Base-by-base conservation (phyloP, 2,797 vertebrate species). In the Petrocephalus schoutedeni region DNA sequence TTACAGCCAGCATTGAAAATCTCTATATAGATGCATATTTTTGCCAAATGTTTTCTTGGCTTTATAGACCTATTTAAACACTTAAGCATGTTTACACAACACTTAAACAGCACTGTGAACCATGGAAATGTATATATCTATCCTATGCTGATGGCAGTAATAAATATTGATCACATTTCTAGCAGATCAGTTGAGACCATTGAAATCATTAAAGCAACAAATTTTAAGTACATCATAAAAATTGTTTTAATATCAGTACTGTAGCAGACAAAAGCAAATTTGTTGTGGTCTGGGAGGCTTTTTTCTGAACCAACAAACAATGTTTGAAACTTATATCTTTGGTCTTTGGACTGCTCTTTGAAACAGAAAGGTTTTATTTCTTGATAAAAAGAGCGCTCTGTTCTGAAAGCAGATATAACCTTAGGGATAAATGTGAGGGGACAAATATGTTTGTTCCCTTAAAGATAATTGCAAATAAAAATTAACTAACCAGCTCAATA, bases 1-100 rank as follows among this genome's bases (percentile, higher is more conserved):
- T 77, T 45, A 45, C 71, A 77, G 71, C 71, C 71, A 77, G 36
- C 36, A 77, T 19, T 77, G 71, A 77, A 77, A 77, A 77, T 77
- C 36, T 77, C 16, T 77, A 45, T 45, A 45, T 41, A 45, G 16
- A 77, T 77, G 36, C 36, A 45, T 77, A 41, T 77, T 77, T 77
- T 45, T 45, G 16, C 71, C 71, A 77, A 45, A 36, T 36, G 64
- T 71, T 71, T 32, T 4, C 16, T 10, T 77, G 32, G 32, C 6
- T 41, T 36, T 36, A 16, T 45, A 77, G 19, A 45, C 71, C 36
- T n/a, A 77, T 77, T 77, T 45, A 45, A 45, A 77, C 71, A 77
- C 36, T 74, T 36, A 10, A 45, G 14, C 32, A 45, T 41, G 36
- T 74, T 74, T 74, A 36, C 16, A 74, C 71, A 19, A 7, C 71